These are phyloP conservation scores for Thymelicus acteon DNA, from an alignment of 2,888 invertebrate species.

Conservation along the genomic window DNA sequence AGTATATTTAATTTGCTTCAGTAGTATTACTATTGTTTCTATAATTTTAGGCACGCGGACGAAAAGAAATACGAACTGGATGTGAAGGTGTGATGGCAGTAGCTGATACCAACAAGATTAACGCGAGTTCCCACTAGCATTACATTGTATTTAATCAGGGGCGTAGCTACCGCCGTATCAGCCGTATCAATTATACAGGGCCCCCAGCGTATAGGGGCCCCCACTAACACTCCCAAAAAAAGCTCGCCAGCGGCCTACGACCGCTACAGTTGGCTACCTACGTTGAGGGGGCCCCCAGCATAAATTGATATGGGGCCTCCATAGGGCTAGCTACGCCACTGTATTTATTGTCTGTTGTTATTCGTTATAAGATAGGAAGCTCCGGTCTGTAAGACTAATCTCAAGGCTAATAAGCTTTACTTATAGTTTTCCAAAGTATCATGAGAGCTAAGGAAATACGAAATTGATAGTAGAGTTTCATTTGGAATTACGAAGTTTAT, in stretches of 20 bases:
- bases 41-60: conserved; percentile 70
- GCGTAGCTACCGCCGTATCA: no score
- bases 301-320: no score
- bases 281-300: no score
- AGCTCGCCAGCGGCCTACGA: no score
- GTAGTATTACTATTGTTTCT: conserved; percentile 30
- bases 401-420: conserved; percentile 14
- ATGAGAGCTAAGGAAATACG: not conserved
- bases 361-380: conserved; percentile 12
- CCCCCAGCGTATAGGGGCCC: no score
- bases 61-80: conserved; percentile 78
- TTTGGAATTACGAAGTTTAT: not conserved
- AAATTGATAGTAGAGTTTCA: not conserved
- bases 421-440: not conserved
- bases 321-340: no score
- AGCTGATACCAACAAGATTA: not conserved
- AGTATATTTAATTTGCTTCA: not conserved
- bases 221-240: no score
- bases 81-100: conserved; percentile 65
- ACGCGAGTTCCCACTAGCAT: conserved; percentile 8
- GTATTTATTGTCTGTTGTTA: conserved; percentile 22
- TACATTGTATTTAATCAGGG: no score
- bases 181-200: no score
- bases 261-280: no score
- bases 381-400: conserved; percentile 23